Evolutionary conservation across 2,888 invertebrate species (phyloP), one percentile per base, ranked within the genome.

Genomic region (Heteromurus nitidus): DNA sequence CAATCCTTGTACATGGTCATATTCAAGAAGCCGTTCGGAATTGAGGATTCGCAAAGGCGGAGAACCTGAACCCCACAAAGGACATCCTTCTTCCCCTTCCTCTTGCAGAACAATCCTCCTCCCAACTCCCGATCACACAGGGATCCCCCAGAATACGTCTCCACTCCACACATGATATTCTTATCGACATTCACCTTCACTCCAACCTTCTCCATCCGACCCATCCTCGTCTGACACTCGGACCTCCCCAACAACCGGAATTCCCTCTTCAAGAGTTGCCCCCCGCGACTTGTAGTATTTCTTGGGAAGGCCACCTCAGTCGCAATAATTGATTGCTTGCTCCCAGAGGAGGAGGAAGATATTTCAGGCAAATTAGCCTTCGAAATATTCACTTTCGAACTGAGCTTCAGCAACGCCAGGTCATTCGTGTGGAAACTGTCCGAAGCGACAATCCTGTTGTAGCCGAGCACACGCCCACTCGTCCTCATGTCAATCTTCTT

Each of bases 371-470:
- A 22, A 1, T 73, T 55, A 3, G 24, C 44, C 3, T 26, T 9
- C 20, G 7, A 11, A 36, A 79, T 65, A 13, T 13, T 13, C 0
- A 58, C 60, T 24, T 44, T 30, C 2, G 13, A 22, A 1, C 60
- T 18, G 13, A 80, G 44, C 30, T 60, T 80, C 11, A 80, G 0
- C 7, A 73, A 2, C 7, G 80, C 80, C 24, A 80, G 28, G 22
- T 80, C 73, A 67, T 80, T 73, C 11, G 1, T 50, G 28, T 80
- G 42, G 20, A 16, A 60, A 42, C 67, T 60, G 24, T 73, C 80
- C 3, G 44, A 68, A 0, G 53, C 50, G 0, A 44, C 0, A 24
- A 73, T 31, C 2, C 65, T 9, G 22, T 60, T 31, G 1, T n/a
- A n/a, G n/a, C n/a, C n/a, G n/a, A n/a, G n/a, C n/a, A n/a, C n/a